Conservation (phyloP, 2,113 vertebrate species). For the Microcebus griseorufus region DNA sequence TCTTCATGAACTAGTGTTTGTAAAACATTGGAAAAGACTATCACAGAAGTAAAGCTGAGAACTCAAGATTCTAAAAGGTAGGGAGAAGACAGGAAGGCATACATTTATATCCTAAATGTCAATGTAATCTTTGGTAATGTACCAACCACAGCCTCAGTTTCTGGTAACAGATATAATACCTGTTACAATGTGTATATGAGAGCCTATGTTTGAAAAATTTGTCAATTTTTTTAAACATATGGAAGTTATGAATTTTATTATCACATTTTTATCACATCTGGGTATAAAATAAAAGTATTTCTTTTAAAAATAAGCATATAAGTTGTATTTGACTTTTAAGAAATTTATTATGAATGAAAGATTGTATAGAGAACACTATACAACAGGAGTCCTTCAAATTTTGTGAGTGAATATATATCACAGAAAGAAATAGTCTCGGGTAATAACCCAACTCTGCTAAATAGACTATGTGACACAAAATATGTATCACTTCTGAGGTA, state of each 20-base stretch:
- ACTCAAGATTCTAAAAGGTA: background rate
- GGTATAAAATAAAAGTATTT: background rate
- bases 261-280: background rate
- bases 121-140: background rate
- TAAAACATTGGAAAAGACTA: background rate
- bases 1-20: background rate
- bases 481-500: conserved; percentile 65
- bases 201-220: background rate
- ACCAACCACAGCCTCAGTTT: background rate
- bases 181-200: background rate
- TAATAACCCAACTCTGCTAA: conserved; percentile 61
- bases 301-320: background rate
- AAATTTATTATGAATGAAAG: conserved; percentile 11
- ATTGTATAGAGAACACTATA: background rate
- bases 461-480: conserved; percentile 72
- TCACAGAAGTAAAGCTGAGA: background rate
- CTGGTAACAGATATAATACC: background rate
- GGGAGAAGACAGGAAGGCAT: background rate
- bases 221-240: background rate
- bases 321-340: conserved; percentile 30
- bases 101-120: background rate
- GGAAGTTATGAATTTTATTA: background rate
- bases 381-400: conserved; percentile 18
- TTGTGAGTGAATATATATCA: conserved; percentile 54
- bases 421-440: conserved; percentile 53